Base-by-base conservation (phyloP, 2,888 invertebrate genomes). In the Anarsia innoxiella region DNA sequence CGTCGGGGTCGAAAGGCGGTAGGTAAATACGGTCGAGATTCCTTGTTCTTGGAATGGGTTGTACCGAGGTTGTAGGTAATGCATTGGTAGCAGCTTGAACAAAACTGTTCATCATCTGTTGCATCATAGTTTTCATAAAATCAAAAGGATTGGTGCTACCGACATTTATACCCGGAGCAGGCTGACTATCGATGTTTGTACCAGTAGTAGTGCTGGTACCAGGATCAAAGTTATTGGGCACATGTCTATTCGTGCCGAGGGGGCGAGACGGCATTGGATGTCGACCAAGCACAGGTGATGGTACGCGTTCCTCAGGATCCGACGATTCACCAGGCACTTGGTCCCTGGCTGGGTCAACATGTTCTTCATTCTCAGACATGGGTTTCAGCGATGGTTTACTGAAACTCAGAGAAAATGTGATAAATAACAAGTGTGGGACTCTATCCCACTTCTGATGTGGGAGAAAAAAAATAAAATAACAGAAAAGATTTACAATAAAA, bases 11-110 rank as follows among this genome's bases (percentile, higher is more conserved):
- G 11, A 44, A 40, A 6, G 36, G 11, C n/a, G 40, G 40, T 3
- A 41, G 12, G 23, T 44, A 41, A 16, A 44, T 41, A n/a, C 39
- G 36, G 11, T 44, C 44, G 6, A 44, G 37, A 31, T 38, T 41
- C 14, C 39, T 8, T 16, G 16, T 11, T 3, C 36, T 23, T 2
- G 38, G 35, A 12, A 23, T 3, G 10, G 31, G 23, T 30, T 9
- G 30, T 6, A 19, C 19, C 4, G 28, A 8, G 8, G 9, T 11
- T 5, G 35, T 15, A 11, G 27, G 10, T 11, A 35, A 27, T n/a
- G 16, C 11, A 12, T 16, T 35, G 6, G 35, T 8, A 16, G 27
- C 9, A 4, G 35, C 15, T 16, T 35, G 15, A 9, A 26, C 6
- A 3, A 35, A 11, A 1, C 15, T 27, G 12, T 1, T 12, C 35